Conservation (phyloP, 2,797 vertebrate species). For the Valencia hispanica region DNA sequence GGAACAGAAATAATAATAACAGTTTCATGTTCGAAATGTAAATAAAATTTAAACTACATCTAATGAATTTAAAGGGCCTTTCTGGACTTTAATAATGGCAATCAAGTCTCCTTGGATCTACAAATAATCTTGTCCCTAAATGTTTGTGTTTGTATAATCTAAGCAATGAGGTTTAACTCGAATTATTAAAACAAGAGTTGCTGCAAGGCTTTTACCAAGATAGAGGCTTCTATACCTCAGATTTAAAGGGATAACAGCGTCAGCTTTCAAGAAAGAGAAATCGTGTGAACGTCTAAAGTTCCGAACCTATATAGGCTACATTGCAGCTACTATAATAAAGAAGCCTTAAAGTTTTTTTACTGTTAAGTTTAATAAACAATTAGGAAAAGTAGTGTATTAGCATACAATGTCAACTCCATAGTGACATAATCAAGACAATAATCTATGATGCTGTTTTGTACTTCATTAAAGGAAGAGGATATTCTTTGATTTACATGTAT, state of each 20-base stretch:
- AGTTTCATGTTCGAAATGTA: too few species aligned
- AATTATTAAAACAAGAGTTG: background rate
- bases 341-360: background rate
- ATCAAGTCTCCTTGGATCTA: background rate
- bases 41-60: too few species aligned
- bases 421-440: background rate
- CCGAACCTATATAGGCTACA: too few species aligned
- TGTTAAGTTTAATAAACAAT: background rate
- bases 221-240: background rate
- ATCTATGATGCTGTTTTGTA: background rate
- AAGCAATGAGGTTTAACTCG: background rate
- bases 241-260: too few species aligned
- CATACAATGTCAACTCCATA: background rate
- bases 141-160: background rate
- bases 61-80: too few species aligned
- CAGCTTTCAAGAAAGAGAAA: too few species aligned
- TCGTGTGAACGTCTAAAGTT: too few species aligned
- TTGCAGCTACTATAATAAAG: background rate
- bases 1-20: too few species aligned
- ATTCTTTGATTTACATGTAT: background rate
- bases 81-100: too few species aligned
- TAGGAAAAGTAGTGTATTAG: background rate
- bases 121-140: background rate
- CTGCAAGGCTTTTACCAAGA: conserved; percentile 2
- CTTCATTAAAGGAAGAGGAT: background rate